Conservation (phyloP, 2,888 invertebrate species). For the Drosophila kanekoi region DNA sequence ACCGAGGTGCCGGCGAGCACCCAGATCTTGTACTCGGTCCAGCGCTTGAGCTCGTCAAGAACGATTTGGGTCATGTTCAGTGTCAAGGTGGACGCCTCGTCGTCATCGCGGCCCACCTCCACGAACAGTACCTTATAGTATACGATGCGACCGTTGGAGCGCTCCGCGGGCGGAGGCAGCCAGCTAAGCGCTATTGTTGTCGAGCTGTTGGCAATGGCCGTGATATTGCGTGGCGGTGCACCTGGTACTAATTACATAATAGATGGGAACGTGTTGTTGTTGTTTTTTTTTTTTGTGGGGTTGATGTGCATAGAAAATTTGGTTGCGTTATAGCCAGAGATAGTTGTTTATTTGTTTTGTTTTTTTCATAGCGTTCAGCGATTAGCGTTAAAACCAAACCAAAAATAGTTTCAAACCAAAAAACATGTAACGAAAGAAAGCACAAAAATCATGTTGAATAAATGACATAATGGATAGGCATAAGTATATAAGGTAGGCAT, state of each 20-base stretch:
- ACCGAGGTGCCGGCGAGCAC: constrained; percentile 98
- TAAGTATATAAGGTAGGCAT: constrained; percentile 31
- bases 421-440: constrained; percentile 82
- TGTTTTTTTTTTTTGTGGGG: constrained; percentile 51
- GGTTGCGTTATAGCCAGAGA: constrained; percentile 56
- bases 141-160: constrained; percentile 96
- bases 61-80: constrained; percentile 92
- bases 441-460: constrained; percentile 51
- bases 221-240: constrained; percentile 97
- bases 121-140: constrained; percentile 97
- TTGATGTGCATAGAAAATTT: constrained; percentile 38
- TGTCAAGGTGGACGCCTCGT: constrained; percentile 92
- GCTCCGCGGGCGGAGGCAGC: constrained; percentile 96
- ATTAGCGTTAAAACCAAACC: constrained; percentile 63
- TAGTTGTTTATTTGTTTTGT: constrained; percentile 32
- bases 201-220: constrained; percentile 94
- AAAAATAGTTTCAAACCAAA: constrained; percentile 61
- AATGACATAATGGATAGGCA: constrained; percentile 56
- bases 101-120: constrained; percentile 93
- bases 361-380: constrained; percentile 71
- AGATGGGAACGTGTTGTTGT: constrained; percentile 78
- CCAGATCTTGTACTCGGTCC: constrained; percentile 99
- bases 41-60: constrained; percentile 95
- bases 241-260: constrained; percentile 92
- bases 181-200: constrained; percentile 95